Base-by-base conservation (phyloP, 2,888 invertebrate species). In the Ichneumon xanthorius region DNA sequence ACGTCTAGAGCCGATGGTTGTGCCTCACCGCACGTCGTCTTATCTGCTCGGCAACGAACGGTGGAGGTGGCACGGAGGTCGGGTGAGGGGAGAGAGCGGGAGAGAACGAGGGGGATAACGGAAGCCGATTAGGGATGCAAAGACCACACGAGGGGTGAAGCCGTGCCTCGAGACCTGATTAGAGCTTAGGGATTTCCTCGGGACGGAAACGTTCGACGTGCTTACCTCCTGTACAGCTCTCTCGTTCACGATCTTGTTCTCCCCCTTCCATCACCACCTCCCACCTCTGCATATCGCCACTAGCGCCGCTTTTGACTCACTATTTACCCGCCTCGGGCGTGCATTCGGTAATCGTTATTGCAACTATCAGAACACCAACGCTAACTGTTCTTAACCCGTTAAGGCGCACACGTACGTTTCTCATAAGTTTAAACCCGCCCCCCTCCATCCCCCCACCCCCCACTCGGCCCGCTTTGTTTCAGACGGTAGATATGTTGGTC, bases 91-190 rank as follows among this genome's bases (percentile, higher is more conserved):
- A 22, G 14, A 9, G 45, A n/a, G 33, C 33, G 33, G 45, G 68
- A 53, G 50, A 30, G 58, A 3, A 30, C 58, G 55, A 67, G 53
- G 58, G 50, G 79, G 71, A 80, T 80, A 80, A 71, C 71, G 79
- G 71, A 80, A 80, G 79, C 71, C 79, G 79, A 80, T 80, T 80
- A 80, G 71, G 79, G 71, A 80, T 80, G 79, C 79, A 72, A 71
- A 72, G 71, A 72, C 79, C 79, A 80, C 79, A 80, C 70, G 71
- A 65, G 79, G 40, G 71, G 71, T 65, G 63, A 80, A 80, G 71
- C 71, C 78, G 78, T 79, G 78, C 70, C 30, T 71, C 71, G 79
- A 63, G 71, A 65, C 71, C 79, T 72, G 79, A 80, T 80, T 80
- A 80, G 79, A 63, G 79, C 71, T 65, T 5, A 33, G 71, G 71